A percentile compares a stretch with the other conserved stretches of the same genome.
phyloP scores from a whole-genome alignment of 2,888 invertebrate species.

The Tipula vernalis region DNA sequence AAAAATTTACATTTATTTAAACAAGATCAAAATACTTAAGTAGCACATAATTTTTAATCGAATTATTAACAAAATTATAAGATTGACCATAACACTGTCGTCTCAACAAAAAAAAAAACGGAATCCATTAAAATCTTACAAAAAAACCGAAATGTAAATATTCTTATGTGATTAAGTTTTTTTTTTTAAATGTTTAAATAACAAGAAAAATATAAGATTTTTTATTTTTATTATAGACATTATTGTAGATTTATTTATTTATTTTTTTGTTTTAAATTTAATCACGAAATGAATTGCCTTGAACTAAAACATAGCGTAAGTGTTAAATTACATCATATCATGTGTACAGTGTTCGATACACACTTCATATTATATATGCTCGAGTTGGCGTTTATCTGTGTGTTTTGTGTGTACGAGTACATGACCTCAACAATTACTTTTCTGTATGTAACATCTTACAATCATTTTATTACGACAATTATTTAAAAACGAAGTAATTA shows the following conservation, averaged over 20 bases:
- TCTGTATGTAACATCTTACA: background rate
- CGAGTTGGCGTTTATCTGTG: background rate
- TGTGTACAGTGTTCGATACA: background rate
- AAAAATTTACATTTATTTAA: background rate
- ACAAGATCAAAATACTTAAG: background rate
- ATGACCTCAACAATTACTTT: background rate
- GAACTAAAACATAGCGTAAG: slow-evolving; percentile 4
- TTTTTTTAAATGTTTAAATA: background rate
- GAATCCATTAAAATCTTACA: background rate
- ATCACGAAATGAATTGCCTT: slow-evolving; percentile 4
- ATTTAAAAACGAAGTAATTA: background rate
- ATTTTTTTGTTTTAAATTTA: background rate
- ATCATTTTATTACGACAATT: background rate
- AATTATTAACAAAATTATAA: background rate
- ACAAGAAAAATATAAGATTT: background rate
- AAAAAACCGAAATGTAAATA: background rate
- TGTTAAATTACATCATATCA: background rate
- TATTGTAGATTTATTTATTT: background rate
- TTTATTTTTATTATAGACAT: background rate
- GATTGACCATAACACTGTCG: background rate
- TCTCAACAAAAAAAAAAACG: background rate
- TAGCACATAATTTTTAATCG: background rate
- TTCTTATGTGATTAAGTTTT: background rate
- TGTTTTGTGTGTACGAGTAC: background rate
- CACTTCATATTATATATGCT: background rate